Base-by-base conservation (phyloP, 2,888 invertebrate species). In the Tetropium fuscum region DNA sequence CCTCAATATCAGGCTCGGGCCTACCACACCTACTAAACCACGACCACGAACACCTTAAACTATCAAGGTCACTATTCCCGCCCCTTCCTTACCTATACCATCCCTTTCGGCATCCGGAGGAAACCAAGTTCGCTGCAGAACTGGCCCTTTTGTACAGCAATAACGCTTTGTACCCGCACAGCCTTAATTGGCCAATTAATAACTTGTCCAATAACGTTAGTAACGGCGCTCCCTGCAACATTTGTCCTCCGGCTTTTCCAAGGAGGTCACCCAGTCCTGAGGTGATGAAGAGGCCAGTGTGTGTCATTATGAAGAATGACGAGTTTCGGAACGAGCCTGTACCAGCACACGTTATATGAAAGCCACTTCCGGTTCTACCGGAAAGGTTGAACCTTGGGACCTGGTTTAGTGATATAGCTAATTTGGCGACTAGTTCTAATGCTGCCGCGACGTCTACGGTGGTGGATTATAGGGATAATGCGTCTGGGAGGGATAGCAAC, bases 351-450 rank as follows among this genome's bases (percentile, higher is more conserved):
- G 90, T 91, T 81, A 92, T 92, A 87, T 92, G 91, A 92, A 91
- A 90, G 86, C 91, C 91, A 84, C 90, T 91, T 78, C 89, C 91
- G 89, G 87, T 88, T 87, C 91, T 91, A 84, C 90, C 90, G 76
- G 89, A 89, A 78, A 83, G 89, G 84, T 83, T 85, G 85, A 84
- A 85, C 84, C 84, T 84, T 78, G 83, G 82, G 75, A 74, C 79
- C 71, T 81, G 81, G 81, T 78, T 77, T 78, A 80, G 78, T 68
- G 81, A 81, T 71, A 80, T 81, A 58, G 79, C 82, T 56, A 81
- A 78, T 67, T 73, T 81, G 68, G 83, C 75, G 51, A 82, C 76
- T 11, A 81, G 78, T 58, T 77, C 77, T 56, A 58, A 48, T 13
- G 77, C 69, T 41, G 73, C 71, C 22, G 53, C 4, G 82, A 83